A percentile compares a stretch with the other conserved stretches of the same genome.
Evolutionary conservation across 2,113 vertebrate genomes (phyloP).

Genomic region (Phaethon lepturus): DNA sequence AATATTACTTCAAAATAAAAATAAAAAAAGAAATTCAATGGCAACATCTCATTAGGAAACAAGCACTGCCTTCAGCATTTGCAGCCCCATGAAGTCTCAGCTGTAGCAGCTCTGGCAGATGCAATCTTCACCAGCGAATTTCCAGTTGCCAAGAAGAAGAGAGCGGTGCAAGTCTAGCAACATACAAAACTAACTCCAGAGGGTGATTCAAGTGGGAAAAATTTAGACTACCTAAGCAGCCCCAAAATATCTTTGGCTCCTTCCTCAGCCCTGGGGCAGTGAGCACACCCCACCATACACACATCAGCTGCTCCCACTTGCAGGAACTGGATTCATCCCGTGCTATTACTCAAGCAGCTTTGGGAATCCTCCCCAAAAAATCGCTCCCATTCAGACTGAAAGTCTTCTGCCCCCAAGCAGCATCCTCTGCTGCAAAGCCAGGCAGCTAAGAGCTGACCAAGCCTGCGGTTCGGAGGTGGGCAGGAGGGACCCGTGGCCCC

Average conservation of each 20-base stretch:
- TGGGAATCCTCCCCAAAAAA: neutral
- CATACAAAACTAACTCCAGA: neutral
- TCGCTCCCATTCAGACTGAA: neutral
- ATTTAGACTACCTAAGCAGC: neutral
- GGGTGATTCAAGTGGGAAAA: neutral
- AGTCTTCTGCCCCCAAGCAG: neutral
- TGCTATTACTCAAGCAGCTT: neutral
- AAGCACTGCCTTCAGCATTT: neutral
- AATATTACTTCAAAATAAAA: neutral
- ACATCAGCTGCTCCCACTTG: neutral
- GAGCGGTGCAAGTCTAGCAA: neutral
- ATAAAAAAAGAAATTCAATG: neutral
- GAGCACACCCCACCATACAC: neutral
- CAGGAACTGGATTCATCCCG: neutral
- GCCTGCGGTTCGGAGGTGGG: neutral
- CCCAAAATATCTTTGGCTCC: neutral
- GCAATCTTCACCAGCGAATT: neutral
- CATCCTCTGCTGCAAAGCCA: neutral
- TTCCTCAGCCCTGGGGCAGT: neutral
- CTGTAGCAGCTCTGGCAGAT: neutral
- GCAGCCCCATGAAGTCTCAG: neutral
- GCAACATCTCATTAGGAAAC: neutral
- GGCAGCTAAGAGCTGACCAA: neutral
- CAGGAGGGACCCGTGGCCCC: fast-evolving
- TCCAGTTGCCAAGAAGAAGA: neutral